phyloP scores from a whole-genome alignment of 2,888 invertebrate genomes.

The Actias luna region DNA sequence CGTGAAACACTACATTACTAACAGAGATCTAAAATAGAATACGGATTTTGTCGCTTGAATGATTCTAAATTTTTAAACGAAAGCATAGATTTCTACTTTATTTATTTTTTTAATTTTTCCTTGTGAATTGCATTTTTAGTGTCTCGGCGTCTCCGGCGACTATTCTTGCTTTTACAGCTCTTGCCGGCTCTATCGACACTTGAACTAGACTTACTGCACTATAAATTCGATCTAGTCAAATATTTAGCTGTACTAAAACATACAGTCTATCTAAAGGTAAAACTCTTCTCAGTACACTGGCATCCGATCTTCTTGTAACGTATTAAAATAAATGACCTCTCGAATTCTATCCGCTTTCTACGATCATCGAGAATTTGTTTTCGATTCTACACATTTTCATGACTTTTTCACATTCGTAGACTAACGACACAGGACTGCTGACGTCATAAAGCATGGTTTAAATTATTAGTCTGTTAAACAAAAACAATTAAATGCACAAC shows the following conservation, averaged over 20 bases:
- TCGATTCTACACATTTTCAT: slow-evolving; percentile 3
- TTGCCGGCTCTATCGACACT: slow-evolving; percentile 56
- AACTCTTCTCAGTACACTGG: slow-evolving; percentile 36
- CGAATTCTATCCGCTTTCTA: slow-evolving; percentile 37
- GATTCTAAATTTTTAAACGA: slow-evolving; percentile 47
- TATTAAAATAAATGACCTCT: slow-evolving; percentile 59
- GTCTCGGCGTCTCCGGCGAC: slow-evolving; percentile 48
- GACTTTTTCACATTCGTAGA: slow-evolving; percentile 23
- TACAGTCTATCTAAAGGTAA: slow-evolving; percentile 42
- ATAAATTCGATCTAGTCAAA: slow-evolving; percentile 52
- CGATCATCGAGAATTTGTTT: slow-evolving; percentile 25
- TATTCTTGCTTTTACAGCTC: slow-evolving; percentile 57
- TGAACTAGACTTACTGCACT: slow-evolving; percentile 66
- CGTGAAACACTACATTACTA: slow-evolving; percentile 52
- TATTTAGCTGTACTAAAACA: slow-evolving; percentile 40
- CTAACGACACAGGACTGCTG: slow-evolving; percentile 36
- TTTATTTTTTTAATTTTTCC: slow-evolving; percentile 35
- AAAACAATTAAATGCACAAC: slow-evolving; percentile 53
- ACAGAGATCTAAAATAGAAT: slow-evolving; percentile 65
- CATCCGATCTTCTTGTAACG: slow-evolving; percentile 70
- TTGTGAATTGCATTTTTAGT: slow-evolving; percentile 65
- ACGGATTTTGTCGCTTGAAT: slow-evolving; percentile 64
- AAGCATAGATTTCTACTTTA: slow-evolving; percentile 57
- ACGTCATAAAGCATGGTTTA: slow-evolving; percentile 56
- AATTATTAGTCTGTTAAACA: slow-evolving; percentile 28